These are phyloP conservation scores for Trichonephila inaurata DNA, from an alignment of 1,140 invertebrate species.

Conservation along the genomic window DNA sequence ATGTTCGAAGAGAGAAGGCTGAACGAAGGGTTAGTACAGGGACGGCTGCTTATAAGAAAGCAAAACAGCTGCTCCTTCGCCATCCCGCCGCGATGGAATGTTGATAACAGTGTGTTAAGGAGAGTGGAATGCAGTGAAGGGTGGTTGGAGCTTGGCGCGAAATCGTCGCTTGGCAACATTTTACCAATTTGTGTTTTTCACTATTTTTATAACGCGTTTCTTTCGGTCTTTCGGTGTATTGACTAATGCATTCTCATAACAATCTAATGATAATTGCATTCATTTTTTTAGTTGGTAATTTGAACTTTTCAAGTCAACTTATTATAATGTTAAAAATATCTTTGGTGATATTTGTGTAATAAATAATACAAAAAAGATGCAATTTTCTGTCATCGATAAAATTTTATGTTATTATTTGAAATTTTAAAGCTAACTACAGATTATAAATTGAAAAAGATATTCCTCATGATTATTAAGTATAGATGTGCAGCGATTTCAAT, in stretches of 20 bases:
- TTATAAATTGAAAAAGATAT: too few species aligned
- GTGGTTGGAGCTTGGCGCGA: background rate
- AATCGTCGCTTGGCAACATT: slow-evolving; percentile 14
- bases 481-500: too few species aligned
- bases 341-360: background rate
- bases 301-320: too few species aligned
- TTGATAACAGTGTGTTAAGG: slow-evolving; percentile 69
- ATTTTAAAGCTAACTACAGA: background rate
- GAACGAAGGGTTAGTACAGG: slow-evolving; percentile 42
- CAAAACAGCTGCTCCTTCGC: slow-evolving; percentile 68
- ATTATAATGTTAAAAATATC: too few species aligned
- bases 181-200: too few species aligned
- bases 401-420: background rate
- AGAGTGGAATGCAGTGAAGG: slow-evolving; percentile 50
- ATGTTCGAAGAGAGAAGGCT: background rate
- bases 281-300: too few species aligned
- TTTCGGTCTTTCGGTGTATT: too few species aligned
- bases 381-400: too few species aligned
- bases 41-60: slow-evolving; percentile 33
- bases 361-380: background rate
- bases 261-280: too few species aligned
- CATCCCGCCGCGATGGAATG: slow-evolving; percentile 71
- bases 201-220: too few species aligned
- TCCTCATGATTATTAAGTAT: too few species aligned
- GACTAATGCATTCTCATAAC: too few species aligned